These are phyloP conservation scores for Ferrisia virgata DNA, from an alignment of 2,888 invertebrate genomes.

Conservation along the genomic window DNA sequence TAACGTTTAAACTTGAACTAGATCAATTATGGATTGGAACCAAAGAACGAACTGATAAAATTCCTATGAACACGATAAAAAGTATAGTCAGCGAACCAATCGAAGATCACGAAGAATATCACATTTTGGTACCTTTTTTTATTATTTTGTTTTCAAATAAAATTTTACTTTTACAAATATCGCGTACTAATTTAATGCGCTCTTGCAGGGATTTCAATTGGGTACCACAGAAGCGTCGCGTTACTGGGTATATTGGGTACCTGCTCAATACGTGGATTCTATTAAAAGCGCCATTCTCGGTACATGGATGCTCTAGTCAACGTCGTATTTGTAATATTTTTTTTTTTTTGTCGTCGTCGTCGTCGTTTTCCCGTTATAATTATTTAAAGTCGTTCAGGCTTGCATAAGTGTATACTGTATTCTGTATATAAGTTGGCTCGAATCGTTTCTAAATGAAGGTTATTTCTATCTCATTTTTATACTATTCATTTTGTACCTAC, in stretches of 20 bases:
- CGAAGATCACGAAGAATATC: constrained; percentile 84
- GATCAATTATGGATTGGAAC: constrained; percentile 91
- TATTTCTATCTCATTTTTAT: background rate
- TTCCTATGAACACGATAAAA: constrained; percentile 86
- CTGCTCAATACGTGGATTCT: constrained; percentile 83
- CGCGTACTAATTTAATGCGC: background rate
- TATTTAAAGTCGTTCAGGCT: background rate
- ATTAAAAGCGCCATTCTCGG: constrained; percentile 87
- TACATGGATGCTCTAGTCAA: constrained; percentile 58
- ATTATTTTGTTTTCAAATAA: background rate
- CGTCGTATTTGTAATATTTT: background rate
- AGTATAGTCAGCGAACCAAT: constrained; percentile 77
- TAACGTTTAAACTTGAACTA: constrained; percentile 86
- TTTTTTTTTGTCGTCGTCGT: background rate
- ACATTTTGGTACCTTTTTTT: constrained; percentile 68
- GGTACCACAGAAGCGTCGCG: constrained; percentile 88
- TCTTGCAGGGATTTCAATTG: constrained; percentile 73
- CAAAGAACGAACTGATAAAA: constrained; percentile 87
- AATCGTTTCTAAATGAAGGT: background rate
- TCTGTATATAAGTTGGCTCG: too few relatives aligned
- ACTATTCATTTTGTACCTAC: background rate
- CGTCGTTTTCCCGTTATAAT: background rate
- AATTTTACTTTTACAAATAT: background rate
- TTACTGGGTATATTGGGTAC: constrained; percentile 94
- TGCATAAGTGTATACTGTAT: background rate